phyloP scores from a whole-genome alignment of 2,797 vertebrate genomes.

The Acanthurus lineatus region DNA sequence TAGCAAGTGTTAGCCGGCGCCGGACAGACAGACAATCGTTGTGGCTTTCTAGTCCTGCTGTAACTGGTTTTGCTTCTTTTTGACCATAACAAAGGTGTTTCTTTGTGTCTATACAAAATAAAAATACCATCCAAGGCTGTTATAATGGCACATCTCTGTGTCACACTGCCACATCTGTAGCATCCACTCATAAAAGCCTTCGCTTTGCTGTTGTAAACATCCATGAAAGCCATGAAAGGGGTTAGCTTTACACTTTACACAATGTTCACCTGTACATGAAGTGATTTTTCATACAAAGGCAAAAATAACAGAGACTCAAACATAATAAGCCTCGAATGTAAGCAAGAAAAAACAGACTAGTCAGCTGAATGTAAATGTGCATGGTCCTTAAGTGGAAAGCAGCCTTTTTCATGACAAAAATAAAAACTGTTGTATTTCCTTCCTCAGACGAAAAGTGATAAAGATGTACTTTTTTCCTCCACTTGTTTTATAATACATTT shows the following conservation, averaged over 20 bases:
- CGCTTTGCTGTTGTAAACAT: background rate
- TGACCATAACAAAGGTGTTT: background rate
- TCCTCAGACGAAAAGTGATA: background rate
- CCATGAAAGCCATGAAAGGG: background rate
- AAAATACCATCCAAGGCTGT: background rate
- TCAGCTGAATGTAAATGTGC: too few relatives aligned
- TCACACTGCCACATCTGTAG: background rate
- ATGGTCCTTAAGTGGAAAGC: conserved; percentile 31
- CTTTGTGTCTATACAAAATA: background rate
- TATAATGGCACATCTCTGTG: too few relatives aligned
- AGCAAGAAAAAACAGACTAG: conserved; percentile 10
- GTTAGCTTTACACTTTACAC: background rate
- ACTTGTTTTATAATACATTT: background rate
- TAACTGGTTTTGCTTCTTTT: background rate
- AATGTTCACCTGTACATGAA: background rate
- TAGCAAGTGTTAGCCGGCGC: too few relatives aligned
- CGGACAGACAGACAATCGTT: too few relatives aligned
- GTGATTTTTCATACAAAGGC: background rate
- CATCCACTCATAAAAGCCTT: background rate
- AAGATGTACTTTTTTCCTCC: conserved; percentile 1
- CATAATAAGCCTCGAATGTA: background rate
- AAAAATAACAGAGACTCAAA: background rate
- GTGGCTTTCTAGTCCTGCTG: background rate
- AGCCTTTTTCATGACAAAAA: conserved; percentile 8
- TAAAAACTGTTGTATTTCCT: conserved; percentile 22